Evolutionary conservation across 2,113 vertebrate genomes (phyloP).

Genomic region (Climacteris rufus): DNA sequence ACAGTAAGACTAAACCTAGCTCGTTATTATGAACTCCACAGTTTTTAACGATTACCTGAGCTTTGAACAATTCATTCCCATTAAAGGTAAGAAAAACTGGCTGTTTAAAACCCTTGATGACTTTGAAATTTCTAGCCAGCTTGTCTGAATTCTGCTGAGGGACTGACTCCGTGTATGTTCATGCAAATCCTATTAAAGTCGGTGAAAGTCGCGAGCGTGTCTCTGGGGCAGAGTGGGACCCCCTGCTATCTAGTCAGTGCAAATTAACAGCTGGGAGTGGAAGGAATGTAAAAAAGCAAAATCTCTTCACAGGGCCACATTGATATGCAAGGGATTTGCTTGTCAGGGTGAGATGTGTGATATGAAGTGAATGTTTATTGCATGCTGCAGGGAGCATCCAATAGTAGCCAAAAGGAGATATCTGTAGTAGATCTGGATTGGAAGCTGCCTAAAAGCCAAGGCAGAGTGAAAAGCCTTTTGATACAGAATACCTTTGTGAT

Average conservation of each 20-base stretch:
- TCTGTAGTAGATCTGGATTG: conserved; percentile 20
- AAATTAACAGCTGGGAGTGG: conserved; percentile 60
- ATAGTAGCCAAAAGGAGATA: conserved; percentile 43
- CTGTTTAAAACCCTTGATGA: not conserved
- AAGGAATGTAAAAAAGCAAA: conserved; percentile 59
- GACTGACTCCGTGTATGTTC: not conserved
- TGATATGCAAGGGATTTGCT: conserved; percentile 63
- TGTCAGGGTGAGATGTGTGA: conserved; percentile 50
- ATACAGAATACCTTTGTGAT: conserved; percentile 12
- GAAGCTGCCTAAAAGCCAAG: conserved; percentile 31
- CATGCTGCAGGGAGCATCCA: conserved; percentile 42
- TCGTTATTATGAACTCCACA: not conserved
- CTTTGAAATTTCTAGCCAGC: conserved; percentile 15
- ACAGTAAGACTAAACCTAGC: not conserved
- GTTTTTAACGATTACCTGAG: not conserved
- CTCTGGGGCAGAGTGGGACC: conserved; percentile 48
- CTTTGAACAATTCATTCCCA: not conserved
- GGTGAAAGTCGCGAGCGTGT: not conserved
- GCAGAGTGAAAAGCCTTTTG: conserved; percentile 33
- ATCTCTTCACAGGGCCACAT: conserved; percentile 47
- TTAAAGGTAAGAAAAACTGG: not conserved
- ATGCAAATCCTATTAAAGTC: conserved; percentile 23
- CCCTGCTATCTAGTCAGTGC: conserved; percentile 56
- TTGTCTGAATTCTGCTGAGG: not conserved
- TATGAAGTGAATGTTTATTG: conserved; percentile 65